These are phyloP conservation scores for Strongylocentrotus purpuratus DNA, from an alignment of 35 echinoderm and acorn worm species.

Conservation along the genomic window DNA sequence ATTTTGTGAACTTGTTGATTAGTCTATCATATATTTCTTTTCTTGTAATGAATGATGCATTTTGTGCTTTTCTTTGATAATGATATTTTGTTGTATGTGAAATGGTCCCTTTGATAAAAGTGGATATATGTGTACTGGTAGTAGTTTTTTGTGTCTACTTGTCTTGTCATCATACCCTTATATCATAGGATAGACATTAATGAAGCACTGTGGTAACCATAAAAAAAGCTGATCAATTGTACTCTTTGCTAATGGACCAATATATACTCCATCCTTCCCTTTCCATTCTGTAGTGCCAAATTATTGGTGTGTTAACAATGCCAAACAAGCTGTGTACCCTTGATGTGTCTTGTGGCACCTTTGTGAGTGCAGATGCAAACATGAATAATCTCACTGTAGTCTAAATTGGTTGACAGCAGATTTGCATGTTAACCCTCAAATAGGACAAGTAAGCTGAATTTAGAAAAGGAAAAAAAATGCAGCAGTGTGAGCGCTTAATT, in stretches of 20 bases:
- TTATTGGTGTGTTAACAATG: constrained; percentile 4
- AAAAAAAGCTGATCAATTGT: neutral
- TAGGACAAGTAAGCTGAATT: neutral
- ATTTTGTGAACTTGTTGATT: neutral
- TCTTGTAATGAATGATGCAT: neutral
- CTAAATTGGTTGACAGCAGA: neutral
- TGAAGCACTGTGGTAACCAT: constrained; percentile 1
- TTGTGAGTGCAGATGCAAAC: neutral
- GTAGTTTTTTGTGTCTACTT: neutral
- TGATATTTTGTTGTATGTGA: neutral
- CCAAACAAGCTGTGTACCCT: neutral
- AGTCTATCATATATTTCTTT: neutral
- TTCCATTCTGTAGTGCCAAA: neutral
- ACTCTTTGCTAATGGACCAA: neutral
- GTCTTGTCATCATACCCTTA: neutral
- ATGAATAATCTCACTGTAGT: neutral
- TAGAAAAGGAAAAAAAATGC: neutral
- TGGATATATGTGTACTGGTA: neutral
- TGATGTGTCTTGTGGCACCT: neutral
- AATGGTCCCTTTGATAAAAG: neutral
- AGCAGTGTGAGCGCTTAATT: neutral
- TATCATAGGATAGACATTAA: neutral
- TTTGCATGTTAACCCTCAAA: neutral
- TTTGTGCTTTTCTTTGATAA: neutral
- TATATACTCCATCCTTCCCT: neutral